A percentile compares a stretch with the other conserved stretches of the same genome.
Conservation (phyloP, 2,888 invertebrate species). For the Micropterix aruncella region DNA sequence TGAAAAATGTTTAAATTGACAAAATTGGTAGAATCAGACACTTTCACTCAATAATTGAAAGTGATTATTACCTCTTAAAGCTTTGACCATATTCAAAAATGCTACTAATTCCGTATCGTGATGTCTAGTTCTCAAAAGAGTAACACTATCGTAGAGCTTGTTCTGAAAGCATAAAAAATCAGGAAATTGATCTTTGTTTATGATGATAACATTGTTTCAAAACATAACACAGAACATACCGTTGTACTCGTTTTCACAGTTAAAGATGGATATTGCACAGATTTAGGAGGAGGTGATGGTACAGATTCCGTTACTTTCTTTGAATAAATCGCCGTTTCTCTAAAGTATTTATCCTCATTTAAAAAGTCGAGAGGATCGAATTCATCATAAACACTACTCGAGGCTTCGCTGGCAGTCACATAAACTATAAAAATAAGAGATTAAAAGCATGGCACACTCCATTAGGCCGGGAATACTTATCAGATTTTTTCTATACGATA, state of each 20-base stretch:
- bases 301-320: conserved; percentile 19
- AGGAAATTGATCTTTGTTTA: too few species aligned
- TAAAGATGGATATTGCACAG: conserved; percentile 26
- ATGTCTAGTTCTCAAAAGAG: conserved; percentile 46
- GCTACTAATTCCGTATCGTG: conserved; percentile 68
- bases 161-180: conserved; percentile 33
- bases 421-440: conserved; percentile 24
- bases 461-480: too few species aligned
- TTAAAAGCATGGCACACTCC: too few species aligned
- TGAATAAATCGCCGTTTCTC: conserved; percentile 31
- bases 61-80: conserved; percentile 47
- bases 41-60: conserved; percentile 1
- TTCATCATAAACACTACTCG: conserved; percentile 35
- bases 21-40: conserved; percentile 2
- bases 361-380: conserved; percentile 36
- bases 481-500: too few species aligned
- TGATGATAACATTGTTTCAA: too few species aligned
- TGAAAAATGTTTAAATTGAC: conserved; percentile 18
- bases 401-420: conserved; percentile 27
- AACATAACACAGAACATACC: too few species aligned
- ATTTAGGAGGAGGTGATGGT: conserved; percentile 34
- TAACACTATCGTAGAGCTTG: conserved; percentile 59
- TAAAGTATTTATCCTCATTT: conserved; percentile 35
- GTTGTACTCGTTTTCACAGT: conserved; percentile 27
- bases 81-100: conserved; percentile 71